Percentiles rank a stretch among this genome's conserved stretches.
Evolutionary conservation across 2,888 invertebrate genomes (phyloP).

Genomic region (Callimorpha dominula): DNA sequence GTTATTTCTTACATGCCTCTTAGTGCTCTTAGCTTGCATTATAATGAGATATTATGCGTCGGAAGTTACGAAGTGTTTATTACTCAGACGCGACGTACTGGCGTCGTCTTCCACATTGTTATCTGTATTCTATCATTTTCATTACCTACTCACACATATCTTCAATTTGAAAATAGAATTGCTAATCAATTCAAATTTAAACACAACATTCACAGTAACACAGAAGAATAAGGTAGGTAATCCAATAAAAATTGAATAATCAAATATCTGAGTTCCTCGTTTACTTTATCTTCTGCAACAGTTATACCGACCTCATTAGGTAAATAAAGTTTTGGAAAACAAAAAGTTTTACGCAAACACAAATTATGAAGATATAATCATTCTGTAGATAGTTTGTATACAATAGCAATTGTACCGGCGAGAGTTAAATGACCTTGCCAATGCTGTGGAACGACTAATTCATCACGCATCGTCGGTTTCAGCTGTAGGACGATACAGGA

Average conservation of each 20-base stretch:
- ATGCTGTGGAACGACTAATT: conserved; percentile 67
- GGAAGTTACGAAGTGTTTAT: conserved; percentile 72
- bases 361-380: conserved; percentile 40
- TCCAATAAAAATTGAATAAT: neutral
- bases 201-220: neutral
- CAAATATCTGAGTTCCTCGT: too few relatives aligned
- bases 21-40: conserved; percentile 58
- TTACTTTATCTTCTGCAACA: neutral
- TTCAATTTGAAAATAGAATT: conserved; percentile 28
- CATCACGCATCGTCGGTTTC: conserved; percentile 66
- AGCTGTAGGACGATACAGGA: conserved; percentile 67
- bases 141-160: conserved; percentile 28
- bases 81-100: conserved; percentile 66
- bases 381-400: conserved; percentile 37
- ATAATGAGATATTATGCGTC: conserved; percentile 64
- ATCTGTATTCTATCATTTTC: conserved; percentile 48
- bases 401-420: conserved; percentile 49
- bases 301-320: neutral
- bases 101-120: conserved; percentile 55
- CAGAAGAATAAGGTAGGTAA: neutral
- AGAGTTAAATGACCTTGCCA: conserved; percentile 72
- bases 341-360: conserved; percentile 18
- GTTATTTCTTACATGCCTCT: conserved; percentile 24
- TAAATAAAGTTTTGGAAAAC: neutral
- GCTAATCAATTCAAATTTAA: neutral